Evolutionary conservation across 2,888 invertebrate genomes (phyloP), one percentile per base, ranked within the genome.

Genomic region (Lithophane semibrunnea): DNA sequence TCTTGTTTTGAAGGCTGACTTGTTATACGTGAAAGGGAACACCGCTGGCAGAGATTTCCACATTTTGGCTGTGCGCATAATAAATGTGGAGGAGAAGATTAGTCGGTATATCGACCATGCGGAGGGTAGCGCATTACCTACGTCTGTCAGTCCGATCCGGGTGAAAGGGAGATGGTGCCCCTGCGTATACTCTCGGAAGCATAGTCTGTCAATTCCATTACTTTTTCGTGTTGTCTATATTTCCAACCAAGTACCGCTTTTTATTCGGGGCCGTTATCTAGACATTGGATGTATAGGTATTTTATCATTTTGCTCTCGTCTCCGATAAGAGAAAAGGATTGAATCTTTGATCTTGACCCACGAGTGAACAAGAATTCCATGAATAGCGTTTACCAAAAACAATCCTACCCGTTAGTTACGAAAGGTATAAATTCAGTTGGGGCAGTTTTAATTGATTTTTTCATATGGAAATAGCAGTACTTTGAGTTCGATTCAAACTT

Each of bases 301-400:
- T 63, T 58, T 63, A 63, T 54, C 5, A 29, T 49, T 49, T 42
- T 12, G 1, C 10, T 29, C 13, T 58, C 24, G 24, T 24, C 37
- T 60, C 60, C n/a, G 77, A 77, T 77, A 77, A 61, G 37, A 54
- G 21, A 37, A 29, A 13, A 44, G 16, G 24, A 29, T 61, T 47
- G 8, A 37, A 42, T 68, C 4, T 54, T 24, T 49, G 21, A 75
- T 1, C 10, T 52, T 52, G 16, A 67, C n/a, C 13, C 0, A 47
- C 37, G 18, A 71, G n/a, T 12, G 37, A 8, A n/a, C 16, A 47
- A 67, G 16, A 47, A 67, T 37, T 37, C 9, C 21, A 70, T 21
- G 5, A 21, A 21, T 63, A 24, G 4, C n/a, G 8, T 18, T 71
- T 47, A n/a, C 37, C 12, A 8, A 47, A 10, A 29, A 29, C 10